A percentile compares a stretch with the other conserved stretches of the same genome.
Evolutionary conservation across 2,113 vertebrate genomes (phyloP).

Genomic region (Gymnorhina tibicen): DNA sequence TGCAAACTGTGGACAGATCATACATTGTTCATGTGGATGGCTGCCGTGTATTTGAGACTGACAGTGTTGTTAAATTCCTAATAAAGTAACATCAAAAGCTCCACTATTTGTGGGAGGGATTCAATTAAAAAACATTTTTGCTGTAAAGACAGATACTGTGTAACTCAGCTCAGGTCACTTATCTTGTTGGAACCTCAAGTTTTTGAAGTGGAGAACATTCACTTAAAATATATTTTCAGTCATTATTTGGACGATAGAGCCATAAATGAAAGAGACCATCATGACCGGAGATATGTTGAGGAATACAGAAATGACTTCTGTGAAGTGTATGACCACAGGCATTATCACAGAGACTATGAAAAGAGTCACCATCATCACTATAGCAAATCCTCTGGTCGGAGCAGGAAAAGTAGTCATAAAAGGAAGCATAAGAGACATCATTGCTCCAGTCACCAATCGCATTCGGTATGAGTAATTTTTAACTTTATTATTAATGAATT

Average conservation of each 20-base stretch:
- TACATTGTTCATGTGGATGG: background rate
- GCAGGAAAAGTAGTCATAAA: slow-evolving; percentile 84
- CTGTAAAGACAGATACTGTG: slow-evolving; percentile 24
- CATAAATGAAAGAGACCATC: slow-evolving; percentile 78
- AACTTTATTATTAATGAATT: slow-evolving; percentile 67
- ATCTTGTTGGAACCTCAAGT: slow-evolving; percentile 62
- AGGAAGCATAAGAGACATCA: slow-evolving; percentile 77
- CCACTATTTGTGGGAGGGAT: slow-evolving; percentile 7
- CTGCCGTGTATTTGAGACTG: slow-evolving; percentile 12
- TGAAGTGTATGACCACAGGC: slow-evolving; percentile 75
- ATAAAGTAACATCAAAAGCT: slow-evolving; percentile 43
- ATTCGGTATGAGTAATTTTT: slow-evolving; percentile 85
- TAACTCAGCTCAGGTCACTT: slow-evolving; percentile 52
- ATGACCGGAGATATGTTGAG: slow-evolving; percentile 76
- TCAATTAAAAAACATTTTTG: slow-evolving; percentile 23
- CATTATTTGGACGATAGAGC: slow-evolving; percentile 78
- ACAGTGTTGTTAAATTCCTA: background rate
- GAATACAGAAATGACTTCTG: slow-evolving; percentile 79
- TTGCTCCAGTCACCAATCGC: slow-evolving; percentile 78
- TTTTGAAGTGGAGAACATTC: slow-evolving; percentile 62
- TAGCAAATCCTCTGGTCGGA: slow-evolving; percentile 90
- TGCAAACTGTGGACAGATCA: background rate
- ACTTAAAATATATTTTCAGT: slow-evolving; percentile 76
- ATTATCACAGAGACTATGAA: slow-evolving; percentile 82
- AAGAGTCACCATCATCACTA: slow-evolving; percentile 82